phyloP scores from a whole-genome alignment of 1,140 invertebrate genomes.

The Pogonomyrmex barbatus region DNA sequence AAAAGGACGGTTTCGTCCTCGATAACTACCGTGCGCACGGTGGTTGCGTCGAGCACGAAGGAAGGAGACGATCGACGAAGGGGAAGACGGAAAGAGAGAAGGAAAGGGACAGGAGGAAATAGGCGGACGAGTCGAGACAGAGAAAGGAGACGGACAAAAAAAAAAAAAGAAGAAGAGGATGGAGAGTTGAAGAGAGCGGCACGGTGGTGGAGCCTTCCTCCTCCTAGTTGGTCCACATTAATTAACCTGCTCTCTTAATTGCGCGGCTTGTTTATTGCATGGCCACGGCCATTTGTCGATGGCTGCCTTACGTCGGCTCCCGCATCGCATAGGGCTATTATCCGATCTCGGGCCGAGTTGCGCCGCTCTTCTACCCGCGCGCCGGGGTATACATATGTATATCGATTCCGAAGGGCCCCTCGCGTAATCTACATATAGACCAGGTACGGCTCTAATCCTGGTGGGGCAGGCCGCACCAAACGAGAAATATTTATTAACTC shows the following conservation, averaged over 20 bases:
- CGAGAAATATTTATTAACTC: conserved; percentile 67
- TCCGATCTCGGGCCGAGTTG: conserved; percentile 68
- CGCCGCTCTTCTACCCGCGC: conserved; percentile 17
- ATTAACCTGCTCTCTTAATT: conserved; percentile 82
- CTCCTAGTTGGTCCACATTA: conserved; percentile 80
- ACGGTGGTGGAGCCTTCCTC: conserved; percentile 58
- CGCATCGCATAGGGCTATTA: conserved; percentile 72
- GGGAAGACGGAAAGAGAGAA: conserved; percentile 45
- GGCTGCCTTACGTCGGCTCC: conserved; percentile 64
- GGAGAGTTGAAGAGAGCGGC: conserved; percentile 25
- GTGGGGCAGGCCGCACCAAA: conserved; percentile 42
- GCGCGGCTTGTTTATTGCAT: conserved; percentile 80
- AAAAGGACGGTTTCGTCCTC: conserved; percentile 73
- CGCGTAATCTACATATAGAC: conserved; percentile 68
- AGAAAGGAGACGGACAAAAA: conserved; percentile 40
- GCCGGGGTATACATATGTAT: conserved; percentile 44
- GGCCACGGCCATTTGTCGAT: conserved; percentile 79
- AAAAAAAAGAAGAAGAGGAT: neutral
- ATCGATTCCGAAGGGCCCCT: conserved; percentile 58
- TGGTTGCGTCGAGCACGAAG: conserved; percentile 62
- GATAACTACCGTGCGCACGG: conserved; percentile 74
- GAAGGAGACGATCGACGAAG: conserved; percentile 28
- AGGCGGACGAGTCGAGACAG: conserved; percentile 13
- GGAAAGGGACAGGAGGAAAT: conserved; percentile 36
- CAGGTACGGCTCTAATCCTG: conserved; percentile 39